Evolutionary conservation across 2,797 vertebrate genomes (phyloP).

Genomic region (Neopelma chrysocephalum): DNA sequence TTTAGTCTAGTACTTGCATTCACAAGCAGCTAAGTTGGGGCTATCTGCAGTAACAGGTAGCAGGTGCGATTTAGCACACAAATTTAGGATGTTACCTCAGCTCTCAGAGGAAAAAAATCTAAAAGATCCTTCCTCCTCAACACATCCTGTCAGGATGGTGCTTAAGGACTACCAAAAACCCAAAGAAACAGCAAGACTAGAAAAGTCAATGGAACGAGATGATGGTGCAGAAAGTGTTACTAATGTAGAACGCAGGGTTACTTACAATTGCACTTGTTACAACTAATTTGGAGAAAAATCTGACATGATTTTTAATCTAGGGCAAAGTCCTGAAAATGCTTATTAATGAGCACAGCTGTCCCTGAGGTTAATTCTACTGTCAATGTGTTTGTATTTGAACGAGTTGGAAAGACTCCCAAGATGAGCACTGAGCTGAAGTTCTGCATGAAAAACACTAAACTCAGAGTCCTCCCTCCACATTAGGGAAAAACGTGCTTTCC

Average conservation of each 20-base stretch:
- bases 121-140: background rate
- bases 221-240: background rate
- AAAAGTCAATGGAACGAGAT: background rate
- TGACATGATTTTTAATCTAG: background rate
- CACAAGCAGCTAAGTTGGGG: background rate
- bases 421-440: background rate
- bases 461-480: background rate
- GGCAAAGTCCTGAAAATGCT: background rate
- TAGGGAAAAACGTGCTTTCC: background rate
- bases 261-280: background rate
- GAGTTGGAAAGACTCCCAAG: background rate
- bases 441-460: background rate
- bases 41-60: background rate
- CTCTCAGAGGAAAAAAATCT: background rate
- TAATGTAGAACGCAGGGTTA: background rate
- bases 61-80: background rate
- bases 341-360: background rate
- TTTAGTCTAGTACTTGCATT: background rate
- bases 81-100: background rate
- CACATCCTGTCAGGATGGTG: background rate
- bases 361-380: background rate
- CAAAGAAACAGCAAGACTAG: background rate
- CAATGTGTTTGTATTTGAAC: background rate
- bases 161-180: background rate
- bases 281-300: slow-evolving; percentile 6